Base-by-base conservation (phyloP, 2,888 invertebrate genomes). In the Cephus spinipes region DNA sequence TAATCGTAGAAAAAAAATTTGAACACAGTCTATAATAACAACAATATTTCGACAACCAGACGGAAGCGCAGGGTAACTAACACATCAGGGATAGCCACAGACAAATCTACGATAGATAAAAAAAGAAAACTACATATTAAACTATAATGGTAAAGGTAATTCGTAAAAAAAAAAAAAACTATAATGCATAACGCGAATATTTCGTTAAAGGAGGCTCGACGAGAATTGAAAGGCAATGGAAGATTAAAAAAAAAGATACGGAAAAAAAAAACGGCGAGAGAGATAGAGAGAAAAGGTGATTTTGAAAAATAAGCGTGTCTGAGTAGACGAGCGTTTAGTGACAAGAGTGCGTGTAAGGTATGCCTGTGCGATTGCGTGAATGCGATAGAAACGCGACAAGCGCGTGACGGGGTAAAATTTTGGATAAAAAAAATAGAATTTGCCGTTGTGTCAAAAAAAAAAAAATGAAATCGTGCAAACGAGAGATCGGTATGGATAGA, bases 41-140 rank as follows among this genome's bases (percentile, higher is more conserved):
- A 91, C 89, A 91, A 90, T 91, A 91, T 90, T 91, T 91, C 90
- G 90, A 91, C 88, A 91, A 91, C 89, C 91, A 91, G 91, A 91
- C 91, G 91, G 91, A 91, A 91, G 91, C 91, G 91, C 91, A 91
- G 91, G 91, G 91, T 91, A 91, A 91, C 88, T 90, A 91, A 91
- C 91, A 90, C 91, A 91, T 91, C 91, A 91, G 91, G 91, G 91
- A 91, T 91, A 91, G 91, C 91, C 91, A 90, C 91, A 90, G 91
- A 91, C 91, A 91, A 91, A 91, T 91, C 91, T 91, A 91, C 89
- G 91, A 90, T 91, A 91, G 89, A 90, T 90, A 90, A 90, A 88
- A 85, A 87, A 81, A 85, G 87, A 86, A 88, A 86, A 83, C 85
- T 89, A 91, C 90, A 87, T 91, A 91, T 90, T 90, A 89, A 91